phyloP scores from a whole-genome alignment of 53 echinoderm and acorn worm genomes.

The Crossaster papposus region DNA sequence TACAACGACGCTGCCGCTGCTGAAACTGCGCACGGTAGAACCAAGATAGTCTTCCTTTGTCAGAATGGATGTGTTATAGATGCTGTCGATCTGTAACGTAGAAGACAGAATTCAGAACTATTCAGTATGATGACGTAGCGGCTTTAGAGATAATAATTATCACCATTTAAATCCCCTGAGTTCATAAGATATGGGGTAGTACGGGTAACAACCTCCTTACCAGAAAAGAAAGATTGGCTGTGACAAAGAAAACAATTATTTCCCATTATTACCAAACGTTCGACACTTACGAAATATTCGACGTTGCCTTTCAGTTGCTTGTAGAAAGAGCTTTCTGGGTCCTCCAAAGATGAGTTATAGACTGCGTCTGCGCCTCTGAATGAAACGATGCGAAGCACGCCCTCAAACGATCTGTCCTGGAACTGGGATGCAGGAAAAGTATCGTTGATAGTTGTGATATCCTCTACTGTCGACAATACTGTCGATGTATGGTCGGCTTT shows the following conservation, averaged over 20 bases:
- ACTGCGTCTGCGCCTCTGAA: neutral
- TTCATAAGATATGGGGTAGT: no score
- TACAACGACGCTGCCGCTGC: constrained; percentile 39
- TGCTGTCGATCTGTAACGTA: neutral
- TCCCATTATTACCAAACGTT: neutral
- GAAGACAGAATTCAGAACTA: neutral
- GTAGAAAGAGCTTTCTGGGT: neutral
- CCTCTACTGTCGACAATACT: neutral
- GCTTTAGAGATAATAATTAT: no score
- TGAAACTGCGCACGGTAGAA: constrained; percentile 12
- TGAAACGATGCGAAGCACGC: constrained; percentile 23
- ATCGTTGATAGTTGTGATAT: neutral
- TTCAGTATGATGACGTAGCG: no score
- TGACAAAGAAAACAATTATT: no score
- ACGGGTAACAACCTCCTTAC: no score
- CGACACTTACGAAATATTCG: constrained; percentile 8
- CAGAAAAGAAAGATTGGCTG: no score
- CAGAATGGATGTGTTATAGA: neutral
- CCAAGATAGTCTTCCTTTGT: neutral
- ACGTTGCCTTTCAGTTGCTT: neutral
- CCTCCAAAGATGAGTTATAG: constrained; percentile 24
- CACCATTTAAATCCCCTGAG: no score
- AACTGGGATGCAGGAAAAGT: neutral
- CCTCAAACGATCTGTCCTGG: constrained; percentile 26
- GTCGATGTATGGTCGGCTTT: neutral